Evolutionary conservation across 2,113 vertebrate species (phyloP).

Genomic region (Phocoena phocoena): DNA sequence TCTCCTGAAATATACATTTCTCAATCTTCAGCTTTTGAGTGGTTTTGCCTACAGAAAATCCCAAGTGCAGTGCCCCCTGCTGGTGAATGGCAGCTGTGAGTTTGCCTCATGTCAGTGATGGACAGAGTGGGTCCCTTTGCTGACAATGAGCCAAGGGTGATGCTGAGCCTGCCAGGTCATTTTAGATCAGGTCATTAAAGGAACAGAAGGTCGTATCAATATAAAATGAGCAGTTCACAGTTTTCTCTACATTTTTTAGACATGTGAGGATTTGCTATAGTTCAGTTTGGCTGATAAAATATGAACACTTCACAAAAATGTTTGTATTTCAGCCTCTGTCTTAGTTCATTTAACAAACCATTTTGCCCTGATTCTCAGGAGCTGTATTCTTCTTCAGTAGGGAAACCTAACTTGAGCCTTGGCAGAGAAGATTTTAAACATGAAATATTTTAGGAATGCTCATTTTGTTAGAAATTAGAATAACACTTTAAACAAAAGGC

Average conservation of each 20-base stretch:
- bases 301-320: conserved; percentile 6
- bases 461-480: conserved; percentile 14
- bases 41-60: conserved; percentile 81
- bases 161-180: conserved; percentile 87
- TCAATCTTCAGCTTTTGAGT: conserved; percentile 44
- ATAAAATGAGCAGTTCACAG: conserved; percentile 65
- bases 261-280: conserved; percentile 53
- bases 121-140: conserved; percentile 79
- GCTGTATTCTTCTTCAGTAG: neutral
- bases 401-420: neutral
- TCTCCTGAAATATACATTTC: conserved; percentile 21
- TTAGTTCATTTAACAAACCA: neutral
- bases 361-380: conserved; percentile 4
- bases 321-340: neutral
- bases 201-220: conserved; percentile 70
- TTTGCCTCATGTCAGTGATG: conserved; percentile 85
- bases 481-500: neutral
- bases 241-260: conserved; percentile 61
- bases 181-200: conserved; percentile 85
- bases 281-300: conserved; percentile 59
- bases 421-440: conserved; percentile 6
- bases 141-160: conserved; percentile 88
- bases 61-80: conserved; percentile 86
- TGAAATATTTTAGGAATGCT: neutral
- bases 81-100: conserved; percentile 82